These are phyloP conservation scores for Samia ricini DNA, from an alignment of 1,140 invertebrate species.

Conservation along the genomic window DNA sequence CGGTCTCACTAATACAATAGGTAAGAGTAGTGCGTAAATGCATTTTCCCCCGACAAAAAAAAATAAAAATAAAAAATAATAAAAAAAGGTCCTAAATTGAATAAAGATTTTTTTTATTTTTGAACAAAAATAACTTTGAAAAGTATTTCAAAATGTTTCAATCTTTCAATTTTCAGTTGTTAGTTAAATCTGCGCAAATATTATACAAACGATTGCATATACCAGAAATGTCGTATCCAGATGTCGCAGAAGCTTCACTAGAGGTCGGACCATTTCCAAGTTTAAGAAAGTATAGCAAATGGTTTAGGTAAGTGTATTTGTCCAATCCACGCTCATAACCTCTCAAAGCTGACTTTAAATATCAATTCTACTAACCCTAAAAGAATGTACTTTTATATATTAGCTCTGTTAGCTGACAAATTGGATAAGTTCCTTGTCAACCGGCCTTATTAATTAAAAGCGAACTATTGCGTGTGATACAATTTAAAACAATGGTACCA, in stretches of 20 bases:
- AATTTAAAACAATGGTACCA: neutral
- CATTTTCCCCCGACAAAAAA: too few relatives aligned
- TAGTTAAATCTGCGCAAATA: conserved; percentile 48
- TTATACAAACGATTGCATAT: conserved; percentile 48
- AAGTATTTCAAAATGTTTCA: too few relatives aligned
- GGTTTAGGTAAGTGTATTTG: conserved; percentile 45
- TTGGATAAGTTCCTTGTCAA: neutral
- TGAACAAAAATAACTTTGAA: too few relatives aligned
- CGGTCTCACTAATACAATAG: too few relatives aligned
- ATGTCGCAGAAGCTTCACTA: conserved; percentile 50
- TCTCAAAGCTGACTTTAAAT: too few relatives aligned
- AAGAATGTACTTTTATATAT: too few relatives aligned
- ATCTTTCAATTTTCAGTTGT: conserved; percentile 36
- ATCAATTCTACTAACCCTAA: too few relatives aligned
- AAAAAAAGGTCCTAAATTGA: too few relatives aligned
- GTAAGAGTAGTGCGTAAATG: too few relatives aligned
- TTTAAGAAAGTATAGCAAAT: conserved; percentile 45
- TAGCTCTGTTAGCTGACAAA: neutral
- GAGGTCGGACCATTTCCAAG: conserved; percentile 45
- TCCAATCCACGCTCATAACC: too few relatives aligned
- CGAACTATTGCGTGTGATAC: neutral
- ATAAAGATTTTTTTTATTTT: too few relatives aligned
- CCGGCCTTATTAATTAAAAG: neutral
- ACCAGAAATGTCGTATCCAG: conserved; percentile 52
- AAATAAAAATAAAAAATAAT: too few relatives aligned